These are phyloP conservation scores for Lophotis ruficrista DNA, from an alignment of 2,113 vertebrate genomes.

Conservation along the genomic window DNA sequence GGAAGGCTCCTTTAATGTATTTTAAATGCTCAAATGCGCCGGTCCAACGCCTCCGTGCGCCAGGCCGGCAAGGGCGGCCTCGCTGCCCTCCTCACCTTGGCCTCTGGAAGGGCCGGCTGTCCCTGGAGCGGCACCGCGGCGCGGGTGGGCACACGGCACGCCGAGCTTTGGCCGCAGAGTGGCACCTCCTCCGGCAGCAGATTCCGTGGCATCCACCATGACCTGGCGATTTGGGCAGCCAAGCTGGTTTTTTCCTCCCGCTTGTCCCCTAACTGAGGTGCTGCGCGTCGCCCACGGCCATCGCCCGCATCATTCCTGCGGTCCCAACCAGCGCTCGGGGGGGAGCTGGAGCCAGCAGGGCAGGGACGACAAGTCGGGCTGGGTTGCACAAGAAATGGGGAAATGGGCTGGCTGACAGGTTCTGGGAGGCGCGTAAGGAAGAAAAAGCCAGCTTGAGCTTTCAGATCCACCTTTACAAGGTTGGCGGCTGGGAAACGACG, in stretches of 20 bases:
- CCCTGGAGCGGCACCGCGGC: background rate
- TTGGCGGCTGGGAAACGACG: background rate
- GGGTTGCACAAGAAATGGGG: rapidly evolving
- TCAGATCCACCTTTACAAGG: background rate
- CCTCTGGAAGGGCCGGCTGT: background rate
- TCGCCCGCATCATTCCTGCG: rapidly evolving
- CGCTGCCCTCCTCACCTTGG: background rate
- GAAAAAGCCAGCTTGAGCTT: background rate
- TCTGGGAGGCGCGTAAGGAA: background rate
- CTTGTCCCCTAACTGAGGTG: rapidly evolving
- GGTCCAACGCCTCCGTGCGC: background rate
- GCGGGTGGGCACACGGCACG: rapidly evolving
- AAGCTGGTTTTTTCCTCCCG: rapidly evolving
- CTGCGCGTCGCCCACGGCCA: rapidly evolving
- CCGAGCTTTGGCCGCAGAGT: background rate
- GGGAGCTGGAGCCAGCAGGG: rapidly evolving
- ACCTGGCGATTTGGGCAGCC: rapidly evolving
- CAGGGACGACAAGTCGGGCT: background rate
- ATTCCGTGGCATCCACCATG: rapidly evolving
- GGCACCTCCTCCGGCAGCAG: background rate
- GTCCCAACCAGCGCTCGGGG: rapidly evolving
- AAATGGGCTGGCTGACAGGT: rapidly evolving
- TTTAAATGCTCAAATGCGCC: conserved; percentile 73
- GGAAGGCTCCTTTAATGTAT: conserved; percentile 79
- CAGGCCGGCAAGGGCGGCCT: background rate